A percentile compares a stretch with the other conserved stretches of the same genome.
phyloP scores from a whole-genome alignment of 2,888 invertebrate genomes.

The Seira musarum region DNA sequence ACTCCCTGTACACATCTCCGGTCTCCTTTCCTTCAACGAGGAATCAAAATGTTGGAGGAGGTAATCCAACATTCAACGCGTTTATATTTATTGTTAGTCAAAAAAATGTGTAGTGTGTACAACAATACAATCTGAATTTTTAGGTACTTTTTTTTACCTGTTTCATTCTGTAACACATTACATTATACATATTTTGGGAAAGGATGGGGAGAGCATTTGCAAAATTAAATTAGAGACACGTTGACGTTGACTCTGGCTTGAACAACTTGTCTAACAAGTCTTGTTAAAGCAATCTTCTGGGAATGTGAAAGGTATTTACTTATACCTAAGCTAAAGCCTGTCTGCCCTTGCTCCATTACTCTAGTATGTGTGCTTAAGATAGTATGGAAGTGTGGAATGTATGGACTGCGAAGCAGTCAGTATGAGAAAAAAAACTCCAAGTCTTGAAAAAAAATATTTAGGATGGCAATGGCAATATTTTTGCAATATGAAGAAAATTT shows the following conservation, averaged over 20 bases:
- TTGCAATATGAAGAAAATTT: too few relatives aligned
- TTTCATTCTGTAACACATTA: neutral
- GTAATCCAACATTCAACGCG: neutral
- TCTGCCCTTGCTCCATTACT: neutral
- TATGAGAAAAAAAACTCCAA: neutral
- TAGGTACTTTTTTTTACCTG: slow-evolving; percentile 17
- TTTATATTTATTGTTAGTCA: too few relatives aligned
- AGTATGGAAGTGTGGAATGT: neutral
- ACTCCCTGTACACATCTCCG: slow-evolving; percentile 12
- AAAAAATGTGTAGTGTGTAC: too few relatives aligned
- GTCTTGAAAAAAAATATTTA: neutral
- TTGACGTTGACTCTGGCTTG: neutral
- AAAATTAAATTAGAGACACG: slow-evolving; percentile 44
- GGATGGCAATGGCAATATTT: too few relatives aligned
- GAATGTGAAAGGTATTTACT: neutral
- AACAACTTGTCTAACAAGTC: neutral
- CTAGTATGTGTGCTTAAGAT: neutral
- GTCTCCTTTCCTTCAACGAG: slow-evolving; percentile 4
- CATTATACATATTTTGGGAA: neutral
- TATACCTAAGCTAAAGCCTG: neutral
- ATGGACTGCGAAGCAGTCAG: too few relatives aligned
- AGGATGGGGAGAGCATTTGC: neutral
- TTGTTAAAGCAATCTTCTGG: neutral
- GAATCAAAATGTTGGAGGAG: neutral
- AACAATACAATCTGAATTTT: slow-evolving; percentile 21